Evolutionary conservation across 2,888 invertebrate genomes (phyloP).

Genomic region (Amphipoea oculea): DNA sequence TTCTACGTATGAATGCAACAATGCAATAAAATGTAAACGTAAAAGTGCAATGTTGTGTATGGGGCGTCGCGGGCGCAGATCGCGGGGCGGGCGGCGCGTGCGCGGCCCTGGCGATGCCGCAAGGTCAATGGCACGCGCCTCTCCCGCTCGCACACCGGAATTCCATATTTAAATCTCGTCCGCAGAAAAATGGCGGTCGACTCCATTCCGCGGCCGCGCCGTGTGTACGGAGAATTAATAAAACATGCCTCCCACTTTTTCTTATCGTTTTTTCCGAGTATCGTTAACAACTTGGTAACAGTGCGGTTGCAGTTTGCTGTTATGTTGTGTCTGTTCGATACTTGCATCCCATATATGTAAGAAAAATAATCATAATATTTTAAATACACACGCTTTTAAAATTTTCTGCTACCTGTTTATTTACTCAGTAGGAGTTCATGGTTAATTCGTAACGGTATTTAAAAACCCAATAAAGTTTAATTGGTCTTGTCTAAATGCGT

Average conservation of each 20-base stretch:
- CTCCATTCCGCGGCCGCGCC: constrained; percentile 86
- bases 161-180: constrained; percentile 91
- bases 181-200: constrained; percentile 90
- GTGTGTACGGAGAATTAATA: constrained; percentile 89
- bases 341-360: constrained; percentile 66
- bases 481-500: constrained; percentile 63
- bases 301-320: constrained; percentile 79
- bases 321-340: constrained; percentile 71
- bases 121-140: constrained; percentile 90
- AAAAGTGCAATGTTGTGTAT: constrained; percentile 76
- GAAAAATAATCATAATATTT: constrained; percentile 77
- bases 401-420: constrained; percentile 66
- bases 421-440: constrained; percentile 54
- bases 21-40: constrained; percentile 73
- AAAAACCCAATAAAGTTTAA: constrained; percentile 72
- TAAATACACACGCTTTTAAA: constrained; percentile 66
- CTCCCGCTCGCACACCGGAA: constrained; percentile 90
- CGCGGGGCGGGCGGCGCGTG: constrained; percentile 83
- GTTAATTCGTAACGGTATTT: constrained; percentile 74
- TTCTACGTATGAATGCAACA: constrained; percentile 51
- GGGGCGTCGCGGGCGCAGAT: constrained; percentile 72
- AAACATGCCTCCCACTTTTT: constrained; percentile 87
- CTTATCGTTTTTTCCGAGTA: constrained; percentile 85
- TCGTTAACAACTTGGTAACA: constrained; percentile 83
- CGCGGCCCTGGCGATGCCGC: constrained; percentile 84